Conservation (phyloP, 1,140 invertebrate genomes). For the Gryon sp. region DNA sequence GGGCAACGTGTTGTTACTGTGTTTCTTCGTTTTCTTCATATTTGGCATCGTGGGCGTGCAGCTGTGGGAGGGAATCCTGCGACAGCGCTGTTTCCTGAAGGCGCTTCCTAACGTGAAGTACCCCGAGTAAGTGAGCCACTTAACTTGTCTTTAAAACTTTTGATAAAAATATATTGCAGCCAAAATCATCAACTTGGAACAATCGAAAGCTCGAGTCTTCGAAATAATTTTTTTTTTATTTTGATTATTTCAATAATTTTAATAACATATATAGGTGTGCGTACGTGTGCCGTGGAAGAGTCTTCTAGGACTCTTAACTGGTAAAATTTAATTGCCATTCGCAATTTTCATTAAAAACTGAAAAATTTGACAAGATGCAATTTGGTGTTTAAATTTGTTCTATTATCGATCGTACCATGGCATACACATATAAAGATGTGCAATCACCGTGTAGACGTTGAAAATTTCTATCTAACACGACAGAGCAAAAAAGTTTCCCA, state of each 20-base stretch:
- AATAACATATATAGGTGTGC: conserved; percentile 51
- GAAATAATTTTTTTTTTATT: not conserved
- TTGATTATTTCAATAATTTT: conserved; percentile 2
- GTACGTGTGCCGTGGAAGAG: conserved; percentile 51
- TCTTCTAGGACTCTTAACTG: too few species aligned
- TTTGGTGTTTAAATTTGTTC: too few species aligned
- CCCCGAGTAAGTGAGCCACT: conserved; percentile 85
- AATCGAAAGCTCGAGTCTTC: conserved; percentile 14
- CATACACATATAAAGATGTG: too few species aligned
- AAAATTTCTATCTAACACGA: too few species aligned
- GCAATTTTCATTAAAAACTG: too few species aligned
- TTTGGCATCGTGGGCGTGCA: conserved; percentile 99
- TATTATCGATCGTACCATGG: too few species aligned
- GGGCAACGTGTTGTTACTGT: conserved; percentile 98
- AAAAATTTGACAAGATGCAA: too few species aligned
- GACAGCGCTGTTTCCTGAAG: conserved; percentile 94
- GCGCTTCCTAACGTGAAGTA: conserved; percentile 84
- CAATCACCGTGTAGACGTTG: too few species aligned
- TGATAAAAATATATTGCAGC: conserved; percentile 50
- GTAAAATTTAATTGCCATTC: too few species aligned
- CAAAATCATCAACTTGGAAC: conserved; percentile 7
- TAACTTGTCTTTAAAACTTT: conserved; percentile 18
- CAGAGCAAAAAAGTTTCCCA: too few species aligned
- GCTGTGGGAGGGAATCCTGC: conserved; percentile 97
- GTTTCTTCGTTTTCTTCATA: conserved; percentile 99